phyloP scores from a whole-genome alignment of 2,113 vertebrate species.

The Platysternon megacephalum region DNA sequence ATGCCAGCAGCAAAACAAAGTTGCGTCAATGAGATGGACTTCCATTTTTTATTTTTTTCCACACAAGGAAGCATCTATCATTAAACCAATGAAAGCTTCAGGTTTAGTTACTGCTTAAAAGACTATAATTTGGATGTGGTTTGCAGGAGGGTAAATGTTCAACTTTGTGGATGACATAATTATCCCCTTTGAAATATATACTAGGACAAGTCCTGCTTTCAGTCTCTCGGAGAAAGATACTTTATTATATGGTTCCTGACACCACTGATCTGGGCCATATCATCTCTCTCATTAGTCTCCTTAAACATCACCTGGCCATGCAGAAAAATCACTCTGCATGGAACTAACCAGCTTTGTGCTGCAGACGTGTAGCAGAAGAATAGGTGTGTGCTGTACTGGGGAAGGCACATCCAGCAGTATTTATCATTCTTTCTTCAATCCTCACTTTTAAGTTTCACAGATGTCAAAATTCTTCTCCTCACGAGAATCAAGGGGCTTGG shows the following conservation, averaged over 20 bases:
- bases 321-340: conserved; percentile 19
- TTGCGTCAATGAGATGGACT: fast-evolving
- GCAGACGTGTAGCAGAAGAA: not conserved
- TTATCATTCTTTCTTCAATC: conserved; percentile 19
- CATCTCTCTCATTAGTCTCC: conserved; percentile 68
- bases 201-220: conserved; percentile 20
- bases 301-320: conserved; percentile 57
- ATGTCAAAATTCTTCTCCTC: conserved; percentile 34
- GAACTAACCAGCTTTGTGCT: not conserved
- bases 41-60: not conserved
- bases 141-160: conserved; percentile 16
- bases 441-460: not conserved
- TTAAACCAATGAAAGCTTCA: conserved; percentile 37
- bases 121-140: conserved; percentile 7
- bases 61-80: conserved; percentile 3
- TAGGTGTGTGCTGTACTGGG: not conserved
- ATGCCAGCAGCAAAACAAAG: not conserved
- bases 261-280: conserved; percentile 54
- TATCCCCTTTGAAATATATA: conserved; percentile 59
- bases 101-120: not conserved
- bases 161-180: conserved; percentile 43
- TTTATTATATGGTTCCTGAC: conserved; percentile 63
- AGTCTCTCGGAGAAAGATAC: conserved; percentile 55
- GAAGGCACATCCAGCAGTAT: not conserved
- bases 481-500: not conserved